Percentiles rank a stretch among this genome's conserved stretches.
phyloP scores from a whole-genome alignment of 2,113 vertebrate genomes.

The Leptosomus discolor region DNA sequence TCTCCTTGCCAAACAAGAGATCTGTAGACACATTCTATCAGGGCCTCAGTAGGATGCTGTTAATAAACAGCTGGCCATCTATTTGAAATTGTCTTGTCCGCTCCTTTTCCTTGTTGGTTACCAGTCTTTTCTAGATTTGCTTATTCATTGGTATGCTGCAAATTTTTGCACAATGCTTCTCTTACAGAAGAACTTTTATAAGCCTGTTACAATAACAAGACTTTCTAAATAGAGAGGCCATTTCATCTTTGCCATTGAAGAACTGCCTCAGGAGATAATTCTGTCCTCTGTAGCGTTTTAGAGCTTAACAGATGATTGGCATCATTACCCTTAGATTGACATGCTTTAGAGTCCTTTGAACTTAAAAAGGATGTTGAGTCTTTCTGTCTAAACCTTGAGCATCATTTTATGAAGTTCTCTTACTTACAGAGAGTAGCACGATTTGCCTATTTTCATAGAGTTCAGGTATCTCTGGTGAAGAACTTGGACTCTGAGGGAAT shows the following conservation, averaged over 20 bases:
- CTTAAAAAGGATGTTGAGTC: background rate
- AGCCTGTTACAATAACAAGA: background rate
- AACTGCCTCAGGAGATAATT: background rate
- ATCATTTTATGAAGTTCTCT: background rate
- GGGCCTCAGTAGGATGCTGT: background rate
- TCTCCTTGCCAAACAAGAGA: background rate
- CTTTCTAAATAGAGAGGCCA: background rate
- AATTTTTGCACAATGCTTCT: background rate
- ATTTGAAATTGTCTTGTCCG: background rate
- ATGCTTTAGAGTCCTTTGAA: background rate
- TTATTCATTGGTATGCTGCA: background rate
- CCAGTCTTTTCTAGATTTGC: background rate
- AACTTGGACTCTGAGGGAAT: background rate
- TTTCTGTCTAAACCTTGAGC: background rate
- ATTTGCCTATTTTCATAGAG: background rate
- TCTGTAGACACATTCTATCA: background rate
- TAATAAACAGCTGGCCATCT: background rate
- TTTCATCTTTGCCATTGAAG: background rate
- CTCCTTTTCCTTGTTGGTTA: background rate
- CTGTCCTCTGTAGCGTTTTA: background rate
- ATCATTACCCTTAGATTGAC: background rate
- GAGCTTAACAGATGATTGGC: background rate
- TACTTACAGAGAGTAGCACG: background rate
- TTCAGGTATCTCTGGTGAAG: background rate
- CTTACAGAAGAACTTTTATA: background rate